phyloP scores from a whole-genome alignment of 2,888 invertebrate genomes.

The Trisateles emortualis region DNA sequence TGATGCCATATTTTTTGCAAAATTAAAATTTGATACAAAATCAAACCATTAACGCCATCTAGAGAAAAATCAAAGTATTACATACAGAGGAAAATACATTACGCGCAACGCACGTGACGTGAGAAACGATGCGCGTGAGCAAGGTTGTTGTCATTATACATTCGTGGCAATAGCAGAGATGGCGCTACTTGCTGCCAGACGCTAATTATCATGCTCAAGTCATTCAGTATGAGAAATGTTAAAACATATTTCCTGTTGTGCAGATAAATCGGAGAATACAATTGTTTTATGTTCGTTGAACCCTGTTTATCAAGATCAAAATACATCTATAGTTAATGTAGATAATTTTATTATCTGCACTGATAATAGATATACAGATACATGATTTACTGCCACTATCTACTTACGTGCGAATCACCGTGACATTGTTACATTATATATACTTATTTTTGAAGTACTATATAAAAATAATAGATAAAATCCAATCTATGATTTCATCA shows the following conservation, averaged over 20 bases:
- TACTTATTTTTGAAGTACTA: neutral
- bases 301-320: constrained; percentile 7
- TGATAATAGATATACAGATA: constrained; percentile 3
- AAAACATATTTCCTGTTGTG: neutral
- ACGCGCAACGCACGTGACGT: neutral
- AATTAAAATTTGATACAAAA: neutral
- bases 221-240: neutral
- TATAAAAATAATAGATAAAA: neutral
- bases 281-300: constrained; percentile 7
- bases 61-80: constrained; percentile 17
- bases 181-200: constrained; percentile 22
- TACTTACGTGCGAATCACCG: constrained; percentile 12
- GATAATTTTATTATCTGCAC: constrained; percentile 6
- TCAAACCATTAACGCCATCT: constrained; percentile 45
- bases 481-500: neutral
- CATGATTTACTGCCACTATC: constrained; percentile 5
- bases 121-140: constrained; percentile 26
- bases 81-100: constrained; percentile 5
- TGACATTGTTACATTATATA: constrained; percentile 10
- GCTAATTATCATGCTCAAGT: neutral
- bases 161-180: constrained; percentile 27
- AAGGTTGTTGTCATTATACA: neutral
- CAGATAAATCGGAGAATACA: neutral
- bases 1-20: too few species aligned
- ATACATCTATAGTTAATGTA: constrained; percentile 4